Evolutionary conservation across 1,140 invertebrate species (phyloP).

Genomic region (Achatina immaculata): DNA sequence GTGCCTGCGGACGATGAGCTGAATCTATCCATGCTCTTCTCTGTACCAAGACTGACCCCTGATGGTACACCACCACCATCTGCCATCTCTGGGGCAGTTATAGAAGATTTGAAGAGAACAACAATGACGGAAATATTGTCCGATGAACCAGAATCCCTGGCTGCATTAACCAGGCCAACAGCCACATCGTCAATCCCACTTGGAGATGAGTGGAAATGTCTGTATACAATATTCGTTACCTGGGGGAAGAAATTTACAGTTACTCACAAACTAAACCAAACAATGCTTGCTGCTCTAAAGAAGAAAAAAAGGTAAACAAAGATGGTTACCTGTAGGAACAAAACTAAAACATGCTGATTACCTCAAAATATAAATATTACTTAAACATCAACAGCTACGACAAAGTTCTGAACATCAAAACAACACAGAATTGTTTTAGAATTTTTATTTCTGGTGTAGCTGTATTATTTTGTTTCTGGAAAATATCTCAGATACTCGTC

Average conservation of each 20-base stretch:
- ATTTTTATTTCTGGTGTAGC: too few species aligned
- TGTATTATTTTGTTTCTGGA: too few species aligned
- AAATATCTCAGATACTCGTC: too few species aligned
- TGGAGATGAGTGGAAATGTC: slow-evolving; percentile 53
- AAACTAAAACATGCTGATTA: background rate
- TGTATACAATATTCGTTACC: slow-evolving; percentile 73
- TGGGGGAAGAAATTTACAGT: too few species aligned
- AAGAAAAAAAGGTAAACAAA: too few species aligned
- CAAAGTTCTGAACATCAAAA: too few species aligned
- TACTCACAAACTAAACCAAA: too few species aligned
- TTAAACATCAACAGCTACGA: too few species aligned
- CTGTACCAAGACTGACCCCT: background rate
- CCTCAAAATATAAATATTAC: too few species aligned
- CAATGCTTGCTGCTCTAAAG: too few species aligned
- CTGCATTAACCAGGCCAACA: slow-evolving; percentile 79
- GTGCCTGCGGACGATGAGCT: background rate
- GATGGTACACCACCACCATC: background rate
- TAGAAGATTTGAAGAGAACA: slow-evolving; percentile 78
- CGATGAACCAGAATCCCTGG: slow-evolving; percentile 81
- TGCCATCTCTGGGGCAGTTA: background rate
- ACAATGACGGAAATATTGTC: slow-evolving; percentile 93
- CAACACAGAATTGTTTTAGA: too few species aligned
- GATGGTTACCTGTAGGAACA: too few species aligned
- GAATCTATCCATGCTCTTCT: background rate
- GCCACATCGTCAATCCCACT: slow-evolving; percentile 72